Evolutionary conservation across 2,797 vertebrate genomes (phyloP).

Genomic region (Hafferia zeledoni): DNA sequence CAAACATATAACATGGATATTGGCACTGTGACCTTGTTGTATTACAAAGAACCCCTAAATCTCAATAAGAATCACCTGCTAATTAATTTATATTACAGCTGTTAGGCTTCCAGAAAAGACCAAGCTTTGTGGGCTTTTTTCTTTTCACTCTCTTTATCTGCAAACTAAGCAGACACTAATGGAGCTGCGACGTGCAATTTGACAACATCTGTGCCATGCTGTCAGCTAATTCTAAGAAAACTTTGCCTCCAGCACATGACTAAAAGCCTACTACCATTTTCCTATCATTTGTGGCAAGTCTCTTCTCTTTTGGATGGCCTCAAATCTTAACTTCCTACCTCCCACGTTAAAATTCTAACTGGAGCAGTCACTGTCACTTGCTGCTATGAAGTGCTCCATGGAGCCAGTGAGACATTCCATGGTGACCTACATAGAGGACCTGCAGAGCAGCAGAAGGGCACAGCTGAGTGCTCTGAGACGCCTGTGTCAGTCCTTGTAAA

Average conservation of each 20-base stretch:
- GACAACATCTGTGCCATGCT: neutral
- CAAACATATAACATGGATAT: constrained; percentile 5
- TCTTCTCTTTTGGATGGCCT: neutral
- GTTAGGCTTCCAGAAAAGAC: constrained; percentile 17
- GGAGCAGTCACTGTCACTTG: neutral
- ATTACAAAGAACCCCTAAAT: neutral
- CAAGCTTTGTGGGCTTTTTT: neutral
- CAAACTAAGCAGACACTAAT: neutral
- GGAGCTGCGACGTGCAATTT: neutral
- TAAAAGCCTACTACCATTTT: neutral
- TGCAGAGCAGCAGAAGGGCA: neutral
- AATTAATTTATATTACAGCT: constrained; percentile 37
- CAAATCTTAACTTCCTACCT: neutral
- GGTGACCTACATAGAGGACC: constrained; percentile 14
- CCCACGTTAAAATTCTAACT: neutral
- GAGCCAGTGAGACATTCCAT: neutral
- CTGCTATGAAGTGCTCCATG: neutral
- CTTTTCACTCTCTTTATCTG: neutral
- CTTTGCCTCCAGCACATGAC: neutral
- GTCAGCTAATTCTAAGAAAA: neutral
- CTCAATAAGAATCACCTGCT: neutral
- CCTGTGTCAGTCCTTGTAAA: neutral
- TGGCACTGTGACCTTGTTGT: neutral
- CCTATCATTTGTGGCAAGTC: neutral
- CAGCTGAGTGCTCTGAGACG: neutral